A percentile compares a stretch with the other conserved stretches of the same genome.
Conservation (phyloP, 2,888 invertebrate species). For the Drosophila borborema region DNA sequence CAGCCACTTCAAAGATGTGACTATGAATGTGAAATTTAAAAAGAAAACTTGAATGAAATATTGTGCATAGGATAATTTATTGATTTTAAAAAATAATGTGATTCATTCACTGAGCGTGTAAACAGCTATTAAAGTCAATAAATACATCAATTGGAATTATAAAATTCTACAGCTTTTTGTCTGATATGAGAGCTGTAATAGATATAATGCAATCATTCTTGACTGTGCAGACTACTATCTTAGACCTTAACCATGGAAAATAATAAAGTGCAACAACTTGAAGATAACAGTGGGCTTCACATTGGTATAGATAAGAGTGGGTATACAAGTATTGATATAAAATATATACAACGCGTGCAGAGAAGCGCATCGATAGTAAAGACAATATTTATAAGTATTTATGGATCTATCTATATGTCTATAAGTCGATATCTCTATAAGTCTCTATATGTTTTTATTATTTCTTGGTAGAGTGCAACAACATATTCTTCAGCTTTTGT, state of each 20-base stretch:
- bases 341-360: not conserved
- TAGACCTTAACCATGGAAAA: not conserved
- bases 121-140: not conserved
- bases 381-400: not conserved
- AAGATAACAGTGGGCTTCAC: constrained; percentile 2
- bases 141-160: not conserved
- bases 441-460: not conserved
- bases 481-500: no score
- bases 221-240: not conserved
- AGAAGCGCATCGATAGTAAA: not conserved
- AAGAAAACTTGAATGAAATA: not conserved
- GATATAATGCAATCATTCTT: not conserved
- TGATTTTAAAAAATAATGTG: not conserved
- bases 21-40: constrained; percentile 9
- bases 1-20: constrained; percentile 18
- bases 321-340: not conserved
- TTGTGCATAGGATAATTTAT: not conserved
- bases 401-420: no score
- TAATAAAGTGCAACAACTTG: not conserved
- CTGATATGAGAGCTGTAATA: not conserved
- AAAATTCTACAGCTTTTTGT: not conserved
- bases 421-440: not conserved
- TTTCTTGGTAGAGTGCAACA: no score
- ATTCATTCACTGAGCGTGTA: not conserved
- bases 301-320: not conserved